Base-by-base conservation (phyloP, 2,888 invertebrate species). In the Tipula confusa region DNA sequence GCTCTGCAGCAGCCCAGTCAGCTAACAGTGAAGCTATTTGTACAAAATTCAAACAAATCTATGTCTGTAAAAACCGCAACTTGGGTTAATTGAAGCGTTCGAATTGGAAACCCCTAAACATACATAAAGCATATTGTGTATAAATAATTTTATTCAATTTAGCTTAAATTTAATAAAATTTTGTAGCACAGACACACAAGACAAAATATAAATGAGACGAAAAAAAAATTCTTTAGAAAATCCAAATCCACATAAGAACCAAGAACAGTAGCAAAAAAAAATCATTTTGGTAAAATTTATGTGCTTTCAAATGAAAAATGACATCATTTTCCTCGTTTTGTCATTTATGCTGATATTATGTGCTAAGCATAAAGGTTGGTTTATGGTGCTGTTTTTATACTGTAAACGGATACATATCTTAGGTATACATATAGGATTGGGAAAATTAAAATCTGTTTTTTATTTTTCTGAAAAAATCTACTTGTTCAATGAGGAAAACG, bases 121-220 rank as follows among this genome's bases (percentile, higher is more conserved):
- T 64, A 24, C 24, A 64, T 64, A 9, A 7, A 64, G 64, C 64
- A 64, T 64, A 64, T 64, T 24, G 64, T 24, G 24, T 64, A 64
- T 24, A 64, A 64, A 64, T 64, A 24, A 64, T 64, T 64, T 64
- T 64, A 64, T 64, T 64, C 64, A 64, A 64, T 64, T 64, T 64
- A 64, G 24, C 64, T 64, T 64, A 64, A 64, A 64, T 64, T 64
- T 64, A 64, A 64, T 64, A 18, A 64, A 64, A 64, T 64, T 7
- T 64, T 64, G 2, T 64, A 64, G 7, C 24, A 64, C 38, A 38
- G 15, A 48, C 64, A 64, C 24, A 64, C 24, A 24, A 64, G 64
- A 64, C 64, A 64, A 64, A 9, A 64, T 64, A 24, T 24, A 64
- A 64, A 64, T 9, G 24, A 64, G n/a, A 43, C 3, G 15, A 43